Evolutionary conservation across 2,797 vertebrate genomes (phyloP).

Genomic region (Acropternis orthonyx): DNA sequence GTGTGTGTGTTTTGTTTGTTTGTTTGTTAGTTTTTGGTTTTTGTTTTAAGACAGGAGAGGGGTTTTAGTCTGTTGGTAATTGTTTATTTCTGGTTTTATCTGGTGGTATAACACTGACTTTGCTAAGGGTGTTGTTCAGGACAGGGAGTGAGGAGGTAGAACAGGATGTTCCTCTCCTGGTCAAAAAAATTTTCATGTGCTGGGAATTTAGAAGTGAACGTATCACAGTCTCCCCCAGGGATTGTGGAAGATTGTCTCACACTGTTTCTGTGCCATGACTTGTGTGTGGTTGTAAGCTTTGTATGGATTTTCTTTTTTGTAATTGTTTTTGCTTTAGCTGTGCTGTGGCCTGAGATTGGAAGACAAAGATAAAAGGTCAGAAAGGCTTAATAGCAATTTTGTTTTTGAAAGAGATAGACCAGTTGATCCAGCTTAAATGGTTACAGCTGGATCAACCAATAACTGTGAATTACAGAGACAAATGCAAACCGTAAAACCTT

Average conservation of each 20-base stretch:
- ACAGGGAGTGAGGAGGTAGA: not conserved
- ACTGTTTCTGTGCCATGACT: not conserved
- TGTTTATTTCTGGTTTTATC: not conserved
- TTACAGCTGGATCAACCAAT: not conserved
- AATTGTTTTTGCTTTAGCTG: not conserved
- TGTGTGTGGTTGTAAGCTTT: not conserved
- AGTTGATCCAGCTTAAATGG: not conserved
- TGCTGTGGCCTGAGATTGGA: not conserved
- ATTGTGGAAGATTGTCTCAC: not conserved
- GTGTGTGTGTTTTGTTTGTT: too few relatives aligned
- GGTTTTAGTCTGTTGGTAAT: not conserved
- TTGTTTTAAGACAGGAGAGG: not conserved
- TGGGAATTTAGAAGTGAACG: not conserved
- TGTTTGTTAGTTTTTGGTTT: not conserved
- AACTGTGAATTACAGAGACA: not conserved
- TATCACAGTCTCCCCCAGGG: not conserved
- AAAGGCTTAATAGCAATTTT: not conserved
- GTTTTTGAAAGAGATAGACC: not conserved
- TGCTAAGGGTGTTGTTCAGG: not conserved
- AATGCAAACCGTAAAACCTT: not conserved
- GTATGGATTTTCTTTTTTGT: not conserved
- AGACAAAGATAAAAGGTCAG: not conserved
- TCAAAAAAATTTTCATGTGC: not conserved
- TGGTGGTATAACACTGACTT: not conserved
- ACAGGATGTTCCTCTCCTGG: not conserved